A percentile compares a stretch with the other conserved stretches of the same genome.
Conservation (phyloP, 2,113 vertebrate species). For the Cercopithecus mona region DNA sequence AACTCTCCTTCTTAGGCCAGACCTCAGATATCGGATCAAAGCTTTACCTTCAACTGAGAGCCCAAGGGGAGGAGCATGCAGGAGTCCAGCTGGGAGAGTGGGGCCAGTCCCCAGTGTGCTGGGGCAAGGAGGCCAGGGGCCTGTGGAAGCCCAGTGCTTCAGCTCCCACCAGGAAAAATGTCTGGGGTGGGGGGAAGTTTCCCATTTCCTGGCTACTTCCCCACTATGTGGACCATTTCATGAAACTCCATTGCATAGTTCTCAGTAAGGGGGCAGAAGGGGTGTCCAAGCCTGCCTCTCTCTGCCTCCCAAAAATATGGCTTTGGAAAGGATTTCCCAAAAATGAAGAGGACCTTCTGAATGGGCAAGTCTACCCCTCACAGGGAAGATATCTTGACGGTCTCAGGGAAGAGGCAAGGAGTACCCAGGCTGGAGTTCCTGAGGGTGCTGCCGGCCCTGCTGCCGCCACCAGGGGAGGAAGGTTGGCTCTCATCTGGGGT, state of each 20-base stretch:
- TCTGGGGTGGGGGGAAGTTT: not conserved
- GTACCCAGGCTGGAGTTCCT: conserved; percentile 87
- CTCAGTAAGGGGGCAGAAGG: conserved; percentile 4
- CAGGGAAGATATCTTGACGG: conserved; percentile 94
- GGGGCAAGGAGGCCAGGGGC: not conserved
- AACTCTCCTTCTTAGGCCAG: conserved; percentile 34
- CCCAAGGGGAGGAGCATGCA: conserved; percentile 58
- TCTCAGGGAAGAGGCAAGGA: conserved; percentile 86
- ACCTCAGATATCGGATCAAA: conserved; percentile 27
- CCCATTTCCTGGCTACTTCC: conserved; percentile 19
- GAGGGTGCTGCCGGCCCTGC: conserved; percentile 80
- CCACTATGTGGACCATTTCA: conserved; percentile 10
- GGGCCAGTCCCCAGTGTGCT: conserved; percentile 45
- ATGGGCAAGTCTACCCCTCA: conserved; percentile 77
- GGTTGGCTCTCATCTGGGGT: conserved; percentile 91
- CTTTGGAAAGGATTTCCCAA: conserved; percentile 72
- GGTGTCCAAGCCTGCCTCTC: conserved; percentile 46
- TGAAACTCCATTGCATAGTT: conserved; percentile 75
- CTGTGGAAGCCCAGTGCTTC: conserved; percentile 18
- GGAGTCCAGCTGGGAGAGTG: conserved; percentile 13
- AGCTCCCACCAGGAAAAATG: not conserved
- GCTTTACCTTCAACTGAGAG: conserved; percentile 8
- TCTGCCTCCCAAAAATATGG: conserved; percentile 67
- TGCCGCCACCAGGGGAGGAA: conserved; percentile 79
- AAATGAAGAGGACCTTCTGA: conserved; percentile 43